phyloP scores from a whole-genome alignment of 1,140 invertebrate species.

The Popillia japonica region DNA sequence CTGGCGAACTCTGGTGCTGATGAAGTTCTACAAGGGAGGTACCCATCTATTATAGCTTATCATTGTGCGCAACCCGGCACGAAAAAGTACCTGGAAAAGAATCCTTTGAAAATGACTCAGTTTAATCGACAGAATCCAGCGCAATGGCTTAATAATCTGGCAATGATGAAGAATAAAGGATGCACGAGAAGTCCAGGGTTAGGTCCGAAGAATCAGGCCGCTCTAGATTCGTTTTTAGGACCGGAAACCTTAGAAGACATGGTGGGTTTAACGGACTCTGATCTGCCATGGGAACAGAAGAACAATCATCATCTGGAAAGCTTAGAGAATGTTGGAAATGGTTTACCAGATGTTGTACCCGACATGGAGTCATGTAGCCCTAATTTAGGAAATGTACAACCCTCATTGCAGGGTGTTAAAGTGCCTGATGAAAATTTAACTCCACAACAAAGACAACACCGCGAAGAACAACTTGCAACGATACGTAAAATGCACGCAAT shows the following conservation, averaged over 20 bases:
- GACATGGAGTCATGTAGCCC: slow-evolving; percentile 63
- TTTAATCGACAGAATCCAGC: slow-evolving; percentile 83
- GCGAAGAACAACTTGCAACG: slow-evolving; percentile 91
- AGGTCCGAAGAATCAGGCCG: slow-evolving; percentile 52
- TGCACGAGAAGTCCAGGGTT: slow-evolving; percentile 64
- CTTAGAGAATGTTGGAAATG: slow-evolving; percentile 58
- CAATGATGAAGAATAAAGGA: slow-evolving; percentile 76
- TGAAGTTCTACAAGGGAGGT: slow-evolving; percentile 87
- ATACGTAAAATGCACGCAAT: slow-evolving; percentile 93
- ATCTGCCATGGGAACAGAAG: slow-evolving; percentile 60
- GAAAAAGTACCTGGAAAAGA: slow-evolving; percentile 94
- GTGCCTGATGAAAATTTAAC: slow-evolving; percentile 96
- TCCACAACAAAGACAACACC: slow-evolving; percentile 91
- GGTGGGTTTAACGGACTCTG: slow-evolving; percentile 57
- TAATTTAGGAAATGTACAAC: slow-evolving; percentile 65
- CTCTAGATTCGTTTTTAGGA: slow-evolving; percentile 63
- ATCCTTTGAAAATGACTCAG: slow-evolving; percentile 87
- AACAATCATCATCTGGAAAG: slow-evolving; percentile 58
- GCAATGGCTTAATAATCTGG: slow-evolving; percentile 83
- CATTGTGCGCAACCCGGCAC: slow-evolving; percentile 95
- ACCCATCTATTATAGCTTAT: slow-evolving; percentile 91
- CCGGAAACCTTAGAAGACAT: slow-evolving; percentile 65
- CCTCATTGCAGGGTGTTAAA: slow-evolving; percentile 80
- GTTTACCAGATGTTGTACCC: slow-evolving; percentile 56
- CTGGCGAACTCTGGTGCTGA: slow-evolving; percentile 96